Evolutionary conservation across 2,888 invertebrate species (phyloP).

Genomic region (Arctia plantaginis): DNA sequence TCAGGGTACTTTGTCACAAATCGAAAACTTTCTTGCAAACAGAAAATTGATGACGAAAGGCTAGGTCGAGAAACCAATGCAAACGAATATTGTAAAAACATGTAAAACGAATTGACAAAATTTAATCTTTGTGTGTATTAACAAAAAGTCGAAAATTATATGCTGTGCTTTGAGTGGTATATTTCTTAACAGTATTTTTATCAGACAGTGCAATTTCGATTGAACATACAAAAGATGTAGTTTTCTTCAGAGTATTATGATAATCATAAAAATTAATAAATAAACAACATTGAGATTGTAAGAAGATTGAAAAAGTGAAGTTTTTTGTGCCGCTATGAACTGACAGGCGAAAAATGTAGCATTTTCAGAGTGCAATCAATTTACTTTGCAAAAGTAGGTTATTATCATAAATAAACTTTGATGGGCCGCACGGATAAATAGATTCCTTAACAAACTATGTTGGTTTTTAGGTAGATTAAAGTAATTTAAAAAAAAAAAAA

Average conservation of each 20-base stretch:
- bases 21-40: conserved; percentile 2
- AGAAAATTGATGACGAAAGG: conserved; percentile 25
- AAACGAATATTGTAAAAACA: conserved; percentile 39
- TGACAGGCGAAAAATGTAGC: too few relatives aligned
- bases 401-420: too few relatives aligned
- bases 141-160: too few relatives aligned
- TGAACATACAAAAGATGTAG: neutral
- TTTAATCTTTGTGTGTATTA: conserved; percentile 44
- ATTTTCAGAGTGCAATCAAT: too few relatives aligned
- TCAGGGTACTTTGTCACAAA: neutral
- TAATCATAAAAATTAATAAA: too few relatives aligned
- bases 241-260: neutral
- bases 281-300: too few relatives aligned
- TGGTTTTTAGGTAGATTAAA: neutral
- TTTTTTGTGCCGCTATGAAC: too few relatives aligned
- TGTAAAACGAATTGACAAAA: conserved; percentile 42
- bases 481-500: too few relatives aligned
- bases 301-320: too few relatives aligned
- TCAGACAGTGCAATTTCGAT: neutral
- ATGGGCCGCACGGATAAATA: too few relatives aligned
- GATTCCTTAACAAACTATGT: too few relatives aligned
- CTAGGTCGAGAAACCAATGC: conserved; percentile 33
- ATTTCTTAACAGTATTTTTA: neutral
- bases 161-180: neutral
- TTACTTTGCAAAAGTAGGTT: too few relatives aligned